These are phyloP conservation scores for Chouioia cunea DNA, from an alignment of 2,888 invertebrate genomes.

Conservation along the genomic window DNA sequence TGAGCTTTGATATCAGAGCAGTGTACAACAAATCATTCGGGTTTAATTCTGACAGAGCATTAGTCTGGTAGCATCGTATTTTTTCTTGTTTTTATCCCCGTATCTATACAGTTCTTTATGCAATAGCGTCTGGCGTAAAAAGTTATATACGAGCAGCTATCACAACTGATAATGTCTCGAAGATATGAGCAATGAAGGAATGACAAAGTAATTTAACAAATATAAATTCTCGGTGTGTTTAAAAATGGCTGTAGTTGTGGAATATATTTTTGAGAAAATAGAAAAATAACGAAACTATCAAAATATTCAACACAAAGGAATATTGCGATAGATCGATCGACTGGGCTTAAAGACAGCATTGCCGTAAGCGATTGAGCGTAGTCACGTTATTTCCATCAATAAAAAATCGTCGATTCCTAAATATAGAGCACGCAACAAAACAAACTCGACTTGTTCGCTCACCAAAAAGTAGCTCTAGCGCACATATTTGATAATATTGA, in stretches of 20 bases:
- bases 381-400: conserved; percentile 3
- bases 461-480: neutral
- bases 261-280: neutral
- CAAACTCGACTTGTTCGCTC: neutral
- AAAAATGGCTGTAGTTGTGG: neutral
- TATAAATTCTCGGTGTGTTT: neutral
- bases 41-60: too few species aligned
- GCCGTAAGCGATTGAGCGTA: neutral
- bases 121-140: conserved; percentile 33
- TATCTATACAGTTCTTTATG: neutral
- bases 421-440: conserved; percentile 7
- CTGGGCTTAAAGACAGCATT: neutral
- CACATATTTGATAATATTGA: too few species aligned
- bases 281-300: neutral
- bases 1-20: too few species aligned
- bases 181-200: too few species aligned
- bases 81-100: neutral
- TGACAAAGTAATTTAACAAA: too few species aligned
- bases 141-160: conserved; percentile 4
- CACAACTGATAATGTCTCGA: neutral
- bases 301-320: neutral
- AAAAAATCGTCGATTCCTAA: conserved; percentile 18
- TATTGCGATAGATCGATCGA: conserved; percentile 5
- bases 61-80: neutral
- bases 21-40: too few species aligned